These are phyloP conservation scores for Chlamydotis undulata DNA, from an alignment of 2,113 vertebrate species.

Conservation along the genomic window DNA sequence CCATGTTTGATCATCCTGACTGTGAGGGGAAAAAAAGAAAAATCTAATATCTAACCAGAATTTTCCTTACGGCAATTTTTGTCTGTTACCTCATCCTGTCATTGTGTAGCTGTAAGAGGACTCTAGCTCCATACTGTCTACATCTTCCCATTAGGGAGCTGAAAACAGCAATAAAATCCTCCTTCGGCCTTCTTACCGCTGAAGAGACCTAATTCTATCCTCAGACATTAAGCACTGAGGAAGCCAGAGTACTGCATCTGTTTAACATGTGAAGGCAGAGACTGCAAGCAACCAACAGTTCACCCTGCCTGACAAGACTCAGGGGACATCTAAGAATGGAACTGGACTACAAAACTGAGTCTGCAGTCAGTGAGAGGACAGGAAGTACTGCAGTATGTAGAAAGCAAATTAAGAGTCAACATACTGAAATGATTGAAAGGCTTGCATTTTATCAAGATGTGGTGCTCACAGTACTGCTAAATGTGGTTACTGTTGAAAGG, in stretches of 20 bases:
- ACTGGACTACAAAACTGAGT: background rate
- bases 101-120: background rate
- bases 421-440: background rate
- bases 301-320: background rate
- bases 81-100: background rate
- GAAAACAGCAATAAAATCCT: background rate
- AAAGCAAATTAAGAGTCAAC: background rate
- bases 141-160: background rate
- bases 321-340: background rate
- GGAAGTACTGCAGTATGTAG: background rate
- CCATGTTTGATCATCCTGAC: background rate
- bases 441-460: background rate
- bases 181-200: background rate
- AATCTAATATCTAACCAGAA: background rate
- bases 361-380: background rate
- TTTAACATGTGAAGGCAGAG: background rate
- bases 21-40: background rate
- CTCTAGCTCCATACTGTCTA: background rate
- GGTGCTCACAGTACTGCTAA: background rate
- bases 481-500: background rate
- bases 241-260: background rate
- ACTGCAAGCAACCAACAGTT: background rate
- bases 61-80: background rate
- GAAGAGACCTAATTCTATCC: background rate
- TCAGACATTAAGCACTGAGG: background rate